Evolutionary conservation across 2,113 vertebrate genomes (phyloP).

Genomic region (Leuciscus idus): DNA sequence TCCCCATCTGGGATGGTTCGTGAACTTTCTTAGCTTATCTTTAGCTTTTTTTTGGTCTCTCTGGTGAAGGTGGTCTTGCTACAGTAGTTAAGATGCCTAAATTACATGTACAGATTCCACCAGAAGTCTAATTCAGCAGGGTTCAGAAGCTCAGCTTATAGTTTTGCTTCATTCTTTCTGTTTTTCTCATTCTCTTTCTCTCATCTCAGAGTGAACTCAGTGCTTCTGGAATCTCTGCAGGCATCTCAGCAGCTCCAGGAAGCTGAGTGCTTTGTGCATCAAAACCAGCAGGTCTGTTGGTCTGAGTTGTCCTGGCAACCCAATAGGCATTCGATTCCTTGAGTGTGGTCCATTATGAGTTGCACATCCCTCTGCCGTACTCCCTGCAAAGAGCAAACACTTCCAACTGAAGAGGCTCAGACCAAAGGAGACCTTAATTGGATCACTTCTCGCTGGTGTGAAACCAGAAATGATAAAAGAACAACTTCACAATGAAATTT

Average conservation of each 20-base stretch:
- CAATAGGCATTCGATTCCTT: conserved; percentile 52
- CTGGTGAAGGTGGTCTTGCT: not conserved
- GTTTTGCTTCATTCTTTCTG: not conserved
- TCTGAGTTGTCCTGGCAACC: conserved; percentile 48
- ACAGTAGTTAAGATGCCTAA: not conserved
- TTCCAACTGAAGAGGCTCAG: not conserved
- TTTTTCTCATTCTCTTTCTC: not conserved
- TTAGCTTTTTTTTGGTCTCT: not conserved
- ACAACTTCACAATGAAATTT: not conserved
- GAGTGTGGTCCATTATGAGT: conserved; percentile 46
- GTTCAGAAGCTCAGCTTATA: not conserved
- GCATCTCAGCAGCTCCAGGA: not conserved
- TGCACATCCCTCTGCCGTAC: not conserved
- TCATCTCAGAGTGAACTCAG: not conserved
- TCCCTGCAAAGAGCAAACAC: conserved; percentile 1
- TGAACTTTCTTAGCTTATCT: not conserved
- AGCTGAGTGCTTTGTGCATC: not conserved
- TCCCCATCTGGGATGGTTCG: not conserved
- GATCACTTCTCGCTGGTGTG: not conserved
- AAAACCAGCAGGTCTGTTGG: conserved; percentile 16
- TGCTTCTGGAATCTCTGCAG: conserved; percentile 2
- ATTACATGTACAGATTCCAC: not conserved
- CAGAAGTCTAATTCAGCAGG: not conserved
- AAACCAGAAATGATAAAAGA: not conserved
- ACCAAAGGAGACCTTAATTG: not conserved